These are phyloP conservation scores for Monarcha castaneiventris DNA, from an alignment of 2,113 vertebrate species.

Conservation along the genomic window DNA sequence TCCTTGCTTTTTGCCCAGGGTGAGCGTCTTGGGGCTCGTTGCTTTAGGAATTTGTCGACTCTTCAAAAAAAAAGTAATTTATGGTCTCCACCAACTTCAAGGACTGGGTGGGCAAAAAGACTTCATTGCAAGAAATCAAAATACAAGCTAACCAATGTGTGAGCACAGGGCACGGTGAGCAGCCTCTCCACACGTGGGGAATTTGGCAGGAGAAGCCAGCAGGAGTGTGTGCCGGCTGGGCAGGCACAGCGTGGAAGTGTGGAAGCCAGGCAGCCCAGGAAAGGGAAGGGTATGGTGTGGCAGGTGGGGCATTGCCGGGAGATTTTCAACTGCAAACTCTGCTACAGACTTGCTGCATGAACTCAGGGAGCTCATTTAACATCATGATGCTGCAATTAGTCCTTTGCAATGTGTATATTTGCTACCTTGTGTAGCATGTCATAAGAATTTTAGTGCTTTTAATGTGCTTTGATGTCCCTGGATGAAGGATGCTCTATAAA, in stretches of 20 bases:
- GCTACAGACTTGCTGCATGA: not conserved
- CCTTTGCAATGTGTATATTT: not conserved
- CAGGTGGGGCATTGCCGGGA: not conserved
- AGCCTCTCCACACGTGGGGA: not conserved
- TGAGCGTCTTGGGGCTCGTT: not conserved
- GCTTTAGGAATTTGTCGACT: not conserved
- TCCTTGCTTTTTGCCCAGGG: not conserved
- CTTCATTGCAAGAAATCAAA: not conserved
- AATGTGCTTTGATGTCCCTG: conserved; percentile 21
- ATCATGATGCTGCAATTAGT: fast-evolving
- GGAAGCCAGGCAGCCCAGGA: not conserved
- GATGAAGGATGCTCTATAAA: conserved; percentile 57
- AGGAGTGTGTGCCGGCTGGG: fast-evolving
- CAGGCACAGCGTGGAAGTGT: fast-evolving
- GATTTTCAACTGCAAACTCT: not conserved
- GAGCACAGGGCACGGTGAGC: not conserved
- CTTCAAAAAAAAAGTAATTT: not conserved
- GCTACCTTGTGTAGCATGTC: not conserved
- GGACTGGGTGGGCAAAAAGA: not conserved
- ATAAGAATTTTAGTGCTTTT: not conserved
- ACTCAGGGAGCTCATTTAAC: not conserved
- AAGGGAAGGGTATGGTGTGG: not conserved
- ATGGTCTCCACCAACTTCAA: not conserved
- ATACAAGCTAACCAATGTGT: not conserved
- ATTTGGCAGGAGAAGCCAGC: not conserved